Percentiles rank a stretch among this genome's conserved stretches.
Conservation (phyloP, 2,888 invertebrate species). For the Frankliniella intonsa region DNA sequence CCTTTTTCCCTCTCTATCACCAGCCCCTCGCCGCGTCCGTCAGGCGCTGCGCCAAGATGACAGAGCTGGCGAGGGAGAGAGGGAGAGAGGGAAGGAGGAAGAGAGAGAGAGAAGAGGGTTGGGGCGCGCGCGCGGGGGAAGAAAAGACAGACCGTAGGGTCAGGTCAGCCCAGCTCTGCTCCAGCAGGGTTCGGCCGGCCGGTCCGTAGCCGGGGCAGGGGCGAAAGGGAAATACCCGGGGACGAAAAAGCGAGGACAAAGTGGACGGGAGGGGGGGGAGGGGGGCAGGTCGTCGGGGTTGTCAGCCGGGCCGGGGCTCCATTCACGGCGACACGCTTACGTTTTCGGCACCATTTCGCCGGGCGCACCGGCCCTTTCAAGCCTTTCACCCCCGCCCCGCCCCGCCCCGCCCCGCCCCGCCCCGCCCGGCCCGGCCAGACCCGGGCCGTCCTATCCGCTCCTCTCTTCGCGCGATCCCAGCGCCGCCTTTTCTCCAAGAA, state of each 20-base stretch:
- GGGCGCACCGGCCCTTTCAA: not conserved
- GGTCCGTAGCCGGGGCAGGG: no score
- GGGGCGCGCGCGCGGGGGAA: not conserved
- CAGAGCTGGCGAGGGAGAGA: not conserved
- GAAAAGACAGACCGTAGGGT: no score
- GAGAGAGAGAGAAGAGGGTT: not conserved
- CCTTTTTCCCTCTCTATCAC: not conserved
- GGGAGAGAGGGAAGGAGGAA: not conserved
- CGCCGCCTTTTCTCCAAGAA: not conserved
- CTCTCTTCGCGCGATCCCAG: not conserved
- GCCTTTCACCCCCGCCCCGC: not conserved
- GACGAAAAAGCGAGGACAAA: no score
- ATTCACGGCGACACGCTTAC: conserved; percentile 5
- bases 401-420: no score
- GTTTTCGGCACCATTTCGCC: conserved; percentile 1
- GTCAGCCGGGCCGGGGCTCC: not conserved
- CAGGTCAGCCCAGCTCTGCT: no score
- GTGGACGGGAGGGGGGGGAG: no score
- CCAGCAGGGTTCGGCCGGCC: no score
- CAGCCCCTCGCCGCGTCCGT: not conserved
- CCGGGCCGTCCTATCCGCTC: no score
- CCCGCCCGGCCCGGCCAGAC: no score
- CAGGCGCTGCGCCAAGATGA: not conserved
- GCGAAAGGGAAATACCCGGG: no score
- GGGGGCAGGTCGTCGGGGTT: not conserved